Base-by-base conservation (phyloP, 2,113 vertebrate genomes). In the Takifugu bimaculatus region DNA sequence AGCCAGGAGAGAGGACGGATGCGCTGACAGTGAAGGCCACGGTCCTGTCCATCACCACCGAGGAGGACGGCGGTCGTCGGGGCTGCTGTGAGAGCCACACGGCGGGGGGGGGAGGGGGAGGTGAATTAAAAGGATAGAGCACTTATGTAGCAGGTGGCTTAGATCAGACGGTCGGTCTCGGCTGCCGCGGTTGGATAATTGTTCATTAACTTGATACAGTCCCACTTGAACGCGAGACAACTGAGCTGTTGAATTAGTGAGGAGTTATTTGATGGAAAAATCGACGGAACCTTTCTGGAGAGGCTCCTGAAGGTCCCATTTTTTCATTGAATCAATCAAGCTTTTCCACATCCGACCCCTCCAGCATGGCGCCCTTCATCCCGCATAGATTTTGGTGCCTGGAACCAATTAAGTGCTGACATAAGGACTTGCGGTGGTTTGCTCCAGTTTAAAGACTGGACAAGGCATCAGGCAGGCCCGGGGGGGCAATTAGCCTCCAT, bases 321-420 rank as follows among this genome's bases (percentile, higher is more conserved):
- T 13, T 14, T 14, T 62, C 66, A 48, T 65, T 67, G 62, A 53
- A 44, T 54, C 54, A 70, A 68, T 61, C 62, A 60, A 82, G 82
- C 72, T 67, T 72, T 75, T 13, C 42, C 42, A 43, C 42, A 43
- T 43, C 13, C 42, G 6, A 43, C 14, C 4, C n/a, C 14, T 48
- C 45, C 14, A n/a, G 13, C 14, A 13, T 47, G 5, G 5, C 6
- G 9, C 9, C 59, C 64, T 60, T 75, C 63, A 77, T 82, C 86
- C 81, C 77, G 68, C 70, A 77, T 77, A 63, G 78, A 73, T 82
- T 75, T 70, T 75, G 69, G 78, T 82, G 85, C 77, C 88, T 90
- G 89, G 84, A 90, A 90, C 80, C 86, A 88, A 89, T 91, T 90
- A 90, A 86, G 81, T 87, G 79, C 85, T 79, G 78, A 88, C 87